Base-by-base conservation (phyloP, 2,888 invertebrate species). In the Bhutanitis thaidina region DNA sequence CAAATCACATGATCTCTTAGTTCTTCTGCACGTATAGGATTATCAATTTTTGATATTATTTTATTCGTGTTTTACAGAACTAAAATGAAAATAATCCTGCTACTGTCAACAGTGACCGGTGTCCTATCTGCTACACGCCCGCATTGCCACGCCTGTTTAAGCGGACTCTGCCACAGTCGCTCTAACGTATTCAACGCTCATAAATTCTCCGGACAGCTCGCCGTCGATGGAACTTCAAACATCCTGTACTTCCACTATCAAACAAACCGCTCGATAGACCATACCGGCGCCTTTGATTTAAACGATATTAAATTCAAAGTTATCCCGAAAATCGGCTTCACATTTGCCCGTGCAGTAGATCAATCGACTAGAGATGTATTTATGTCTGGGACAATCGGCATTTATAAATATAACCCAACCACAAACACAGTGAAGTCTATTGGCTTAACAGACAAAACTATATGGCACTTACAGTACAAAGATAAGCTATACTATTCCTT, bases 391-490 rank as follows among this genome's bases (percentile, higher is more conserved):
- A 66, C 70, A 0, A 67, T 55, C 46, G 85, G 84, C 0, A 61
- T 84, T 7, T 78, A 70, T 36, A 74, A 71, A 57, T 76, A 78
- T 48, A 73, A 65, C 15, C 67, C 72, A 20, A 53, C 13, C 0
- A 60, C 64, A 0, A 78, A 77, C 27, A 54, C 32, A 0, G 76
- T 76, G 0, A 60, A 56, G 4, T 55, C 60, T 3, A 65, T 69
- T 13, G 80, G 70, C 0, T 48, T 81, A 1, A 58, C 61, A 12
- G 74, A 75, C 37, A 76, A 72, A 60, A 82, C 77, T 2, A 71
- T 84, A 32, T 80, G 74, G 78, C 79, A 78, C 36, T 66, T 84
- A 63, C 84, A 85, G 13, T 82, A 57, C 43, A 74, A 70, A 45
- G 66, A 69, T 1, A 75, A 68, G 38, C 57, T 84, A 0, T 82